These are phyloP conservation scores for Anser cygnoides DNA, from an alignment of 2,113 vertebrate species.

Conservation along the genomic window DNA sequence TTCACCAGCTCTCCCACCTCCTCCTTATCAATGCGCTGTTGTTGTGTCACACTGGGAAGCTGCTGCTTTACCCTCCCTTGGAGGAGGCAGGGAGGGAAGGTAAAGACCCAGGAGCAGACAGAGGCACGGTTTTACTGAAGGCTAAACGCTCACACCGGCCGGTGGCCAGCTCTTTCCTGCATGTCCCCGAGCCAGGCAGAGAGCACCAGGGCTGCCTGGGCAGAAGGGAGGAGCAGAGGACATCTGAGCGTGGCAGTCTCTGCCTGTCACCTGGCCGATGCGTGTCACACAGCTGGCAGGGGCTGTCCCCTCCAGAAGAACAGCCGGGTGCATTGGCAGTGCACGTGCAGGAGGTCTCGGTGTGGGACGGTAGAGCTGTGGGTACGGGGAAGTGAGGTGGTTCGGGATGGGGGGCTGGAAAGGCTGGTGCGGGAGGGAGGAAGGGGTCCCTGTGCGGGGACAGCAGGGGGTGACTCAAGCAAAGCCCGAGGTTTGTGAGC, in stretches of 20 bases:
- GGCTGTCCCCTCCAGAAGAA: background rate
- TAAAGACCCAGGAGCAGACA: background rate
- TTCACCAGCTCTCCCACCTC: background rate
- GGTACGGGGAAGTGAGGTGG: fast-evolving
- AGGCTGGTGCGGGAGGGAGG: background rate
- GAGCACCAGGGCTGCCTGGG: background rate
- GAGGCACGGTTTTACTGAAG: background rate
- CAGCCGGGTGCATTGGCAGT: background rate
- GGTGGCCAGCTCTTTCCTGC: background rate
- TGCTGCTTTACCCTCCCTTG: background rate
- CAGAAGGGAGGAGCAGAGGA: background rate
- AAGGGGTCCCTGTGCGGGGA: background rate
- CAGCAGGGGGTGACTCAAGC: background rate
- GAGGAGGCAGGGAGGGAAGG: background rate
- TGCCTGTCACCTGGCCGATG: background rate
- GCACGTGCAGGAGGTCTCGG: background rate
- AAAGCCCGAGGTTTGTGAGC: background rate
- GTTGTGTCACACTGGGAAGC: background rate
- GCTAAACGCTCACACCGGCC: background rate
- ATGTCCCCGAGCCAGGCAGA: background rate
- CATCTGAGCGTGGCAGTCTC: background rate
- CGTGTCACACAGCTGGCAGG: background rate
- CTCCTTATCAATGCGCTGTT: background rate
- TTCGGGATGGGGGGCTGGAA: background rate
- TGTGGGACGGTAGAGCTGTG: fast-evolving